Evolutionary conservation across 1,140 invertebrate genomes (phyloP).

Genomic region (Tetragnatha versicolor): DNA sequence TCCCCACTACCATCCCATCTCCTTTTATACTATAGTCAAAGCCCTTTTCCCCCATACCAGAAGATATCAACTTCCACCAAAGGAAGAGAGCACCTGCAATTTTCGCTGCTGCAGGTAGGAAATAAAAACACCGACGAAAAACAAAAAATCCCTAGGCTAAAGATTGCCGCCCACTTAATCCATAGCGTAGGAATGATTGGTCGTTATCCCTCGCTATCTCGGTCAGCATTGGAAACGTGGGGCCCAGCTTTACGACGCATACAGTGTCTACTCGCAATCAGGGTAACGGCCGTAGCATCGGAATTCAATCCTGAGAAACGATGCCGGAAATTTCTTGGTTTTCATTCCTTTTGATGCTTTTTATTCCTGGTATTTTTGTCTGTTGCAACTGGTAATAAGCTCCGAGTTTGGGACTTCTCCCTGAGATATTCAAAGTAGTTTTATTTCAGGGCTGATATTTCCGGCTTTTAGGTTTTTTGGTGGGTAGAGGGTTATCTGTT

Average conservation of each 20-base stretch:
- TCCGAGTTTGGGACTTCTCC: not conserved
- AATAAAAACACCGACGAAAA: not conserved
- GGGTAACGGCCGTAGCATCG: constrained; percentile 1
- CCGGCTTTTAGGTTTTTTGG: not conserved
- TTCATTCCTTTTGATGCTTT: not conserved
- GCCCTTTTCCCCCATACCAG: no score
- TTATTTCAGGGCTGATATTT: not conserved
- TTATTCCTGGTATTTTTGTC: not conserved
- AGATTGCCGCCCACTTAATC: constrained; percentile 14
- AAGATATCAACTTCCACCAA: no score
- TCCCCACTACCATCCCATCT: no score
- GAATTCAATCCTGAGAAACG: constrained; percentile 29
- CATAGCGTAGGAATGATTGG: constrained; percentile 14
- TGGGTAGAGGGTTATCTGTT: not conserved
- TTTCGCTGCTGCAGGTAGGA: no score
- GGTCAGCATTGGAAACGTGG: not conserved
- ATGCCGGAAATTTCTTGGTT: not conserved
- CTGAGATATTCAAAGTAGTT: not conserved
- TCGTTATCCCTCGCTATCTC: constrained; percentile 12
- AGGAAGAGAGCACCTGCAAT: no score
- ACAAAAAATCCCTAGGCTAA: not conserved
- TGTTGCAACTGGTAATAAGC: not conserved
- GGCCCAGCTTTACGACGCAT: not conserved
- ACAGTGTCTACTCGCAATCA: constrained; percentile 14
- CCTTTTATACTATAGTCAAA: no score